A percentile compares a stretch with the other conserved stretches of the same genome.
These are phyloP conservation scores for Hermetia illucens DNA, from an alignment of 1,140 invertebrate genomes.

Conservation along the genomic window DNA sequence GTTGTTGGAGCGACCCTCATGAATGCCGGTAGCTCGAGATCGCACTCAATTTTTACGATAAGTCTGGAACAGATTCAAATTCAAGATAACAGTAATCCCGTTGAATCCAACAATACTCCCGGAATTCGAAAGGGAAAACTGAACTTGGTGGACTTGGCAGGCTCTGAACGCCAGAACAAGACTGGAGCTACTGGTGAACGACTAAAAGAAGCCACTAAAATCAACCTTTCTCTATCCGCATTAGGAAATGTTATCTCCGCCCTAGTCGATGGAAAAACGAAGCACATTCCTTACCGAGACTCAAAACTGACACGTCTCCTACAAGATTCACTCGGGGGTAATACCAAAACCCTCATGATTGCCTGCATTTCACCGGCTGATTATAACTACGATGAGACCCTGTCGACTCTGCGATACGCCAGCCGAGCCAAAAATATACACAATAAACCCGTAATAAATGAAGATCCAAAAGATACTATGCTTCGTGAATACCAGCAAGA, in stretches of 20 bases:
- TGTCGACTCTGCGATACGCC: slow-evolving; percentile 77
- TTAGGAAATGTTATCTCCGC: slow-evolving; percentile 91
- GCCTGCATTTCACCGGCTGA: slow-evolving; percentile 82
- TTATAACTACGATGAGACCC: slow-evolving; percentile 80
- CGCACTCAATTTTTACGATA: slow-evolving; percentile 86
- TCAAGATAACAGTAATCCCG: slow-evolving; percentile 19
- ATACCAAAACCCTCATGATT: slow-evolving; percentile 89
- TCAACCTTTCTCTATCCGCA: slow-evolving; percentile 87
- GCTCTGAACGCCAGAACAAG: slow-evolving; percentile 82
- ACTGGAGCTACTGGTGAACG: slow-evolving; percentile 76
- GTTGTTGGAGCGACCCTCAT: slow-evolving; percentile 80
- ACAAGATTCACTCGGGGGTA: slow-evolving; percentile 83
- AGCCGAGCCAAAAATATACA: slow-evolving; percentile 88
- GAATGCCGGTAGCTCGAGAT: slow-evolving; percentile 79
- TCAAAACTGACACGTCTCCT: slow-evolving; percentile 84
- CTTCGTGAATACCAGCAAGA: slow-evolving; percentile 79
- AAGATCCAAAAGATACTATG: slow-evolving; percentile 85
- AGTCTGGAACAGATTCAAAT: slow-evolving; percentile 60
- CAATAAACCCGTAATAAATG: slow-evolving; percentile 85
- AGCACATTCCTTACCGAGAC: slow-evolving; percentile 85
- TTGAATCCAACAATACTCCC: slow-evolving; percentile 40
- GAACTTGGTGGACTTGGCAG: slow-evolving; percentile 69
- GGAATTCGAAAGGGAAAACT: slow-evolving; percentile 62
- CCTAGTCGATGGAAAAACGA: slow-evolving; percentile 75
- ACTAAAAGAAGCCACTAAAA: slow-evolving; percentile 87